These are phyloP conservation scores for Parthenolecanium corni DNA, from an alignment of 2,888 invertebrate genomes.

Conservation along the genomic window DNA sequence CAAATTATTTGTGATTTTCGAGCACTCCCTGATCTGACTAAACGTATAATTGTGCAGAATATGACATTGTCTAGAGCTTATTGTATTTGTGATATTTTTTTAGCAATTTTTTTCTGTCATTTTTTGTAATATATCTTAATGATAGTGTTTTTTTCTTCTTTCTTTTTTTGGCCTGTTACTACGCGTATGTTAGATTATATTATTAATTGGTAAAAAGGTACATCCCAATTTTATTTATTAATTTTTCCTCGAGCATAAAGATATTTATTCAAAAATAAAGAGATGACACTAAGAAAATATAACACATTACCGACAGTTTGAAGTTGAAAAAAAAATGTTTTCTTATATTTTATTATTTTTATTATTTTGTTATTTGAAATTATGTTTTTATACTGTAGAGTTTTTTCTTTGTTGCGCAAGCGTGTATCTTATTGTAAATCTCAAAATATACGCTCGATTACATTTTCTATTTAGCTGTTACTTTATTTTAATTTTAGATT, in stretches of 20 bases:
- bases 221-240: no score
- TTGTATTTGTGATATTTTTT: conserved; percentile 4
- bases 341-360: not conserved
- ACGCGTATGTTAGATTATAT: no score
- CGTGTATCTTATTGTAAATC: not conserved
- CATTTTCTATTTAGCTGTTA: not conserved
- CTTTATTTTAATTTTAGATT: no score
- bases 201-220: no score
- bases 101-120: not conserved
- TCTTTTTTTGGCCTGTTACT: not conserved
- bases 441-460: not conserved
- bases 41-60: not conserved
- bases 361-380: not conserved
- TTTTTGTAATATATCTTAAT: not conserved
- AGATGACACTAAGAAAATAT: no score
- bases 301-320: not conserved
- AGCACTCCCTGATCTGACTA: conserved; percentile 3
- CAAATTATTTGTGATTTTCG: not conserved
- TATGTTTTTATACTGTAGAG: not conserved
- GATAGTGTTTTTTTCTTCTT: not conserved
- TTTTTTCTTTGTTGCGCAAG: not conserved
- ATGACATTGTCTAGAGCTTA: conserved; percentile 7
- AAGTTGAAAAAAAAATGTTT: not conserved
- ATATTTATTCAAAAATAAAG: no score
- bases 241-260: no score